Base-by-base conservation (phyloP, 2,797 vertebrate species). In the Chaetodon trifasciatus region DNA sequence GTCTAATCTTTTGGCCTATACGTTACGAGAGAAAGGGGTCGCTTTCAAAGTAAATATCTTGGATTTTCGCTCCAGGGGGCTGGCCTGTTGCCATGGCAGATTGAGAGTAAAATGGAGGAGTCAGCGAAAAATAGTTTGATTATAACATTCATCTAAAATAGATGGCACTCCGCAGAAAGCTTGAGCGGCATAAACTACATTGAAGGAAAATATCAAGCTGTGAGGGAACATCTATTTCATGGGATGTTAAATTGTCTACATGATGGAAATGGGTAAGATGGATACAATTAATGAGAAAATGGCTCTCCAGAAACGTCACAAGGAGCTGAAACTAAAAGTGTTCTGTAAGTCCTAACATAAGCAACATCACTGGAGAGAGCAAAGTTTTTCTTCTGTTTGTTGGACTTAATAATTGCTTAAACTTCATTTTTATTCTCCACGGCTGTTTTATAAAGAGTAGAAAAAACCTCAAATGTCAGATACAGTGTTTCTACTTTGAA, bases 111-210 rank as follows among this genome's bases (percentile, higher is more conserved):
- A 87, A 78, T 61, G 55, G 69, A 87, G n/a, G 69, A 90, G 78
- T 91, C 88, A 90, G 90, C 84, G 79, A 75, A 91, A 89, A 91
- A 84, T 17, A 9, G 42, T 82, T 87, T 17, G 17, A 82, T 91
- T 82, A 84, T 63, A 88, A 87, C 68, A 80, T 84, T 89, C 68
- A 91, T 85, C 73, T 73, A 75, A 91, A 91, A 89, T 84, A 84
- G 80, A 91, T 77, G 81, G 76, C 53, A 56, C 55, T 76, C 50
- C 62, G 49, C 55, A 77, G 84, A 80, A 77, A 62, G 80, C 61
- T 64, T n/a, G 68, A 87, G 67, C 28, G 5, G 55, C 67, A 78
- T 74, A 83, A 88, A 86, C 55, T 49, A 73, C 74, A 80, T 77
- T 9, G 28, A 87, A 84, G 63, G 79, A 82, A 87, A 88, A 91